These are phyloP conservation scores for Syrista parreyssii DNA, from an alignment of 2,888 invertebrate species.

Conservation along the genomic window DNA sequence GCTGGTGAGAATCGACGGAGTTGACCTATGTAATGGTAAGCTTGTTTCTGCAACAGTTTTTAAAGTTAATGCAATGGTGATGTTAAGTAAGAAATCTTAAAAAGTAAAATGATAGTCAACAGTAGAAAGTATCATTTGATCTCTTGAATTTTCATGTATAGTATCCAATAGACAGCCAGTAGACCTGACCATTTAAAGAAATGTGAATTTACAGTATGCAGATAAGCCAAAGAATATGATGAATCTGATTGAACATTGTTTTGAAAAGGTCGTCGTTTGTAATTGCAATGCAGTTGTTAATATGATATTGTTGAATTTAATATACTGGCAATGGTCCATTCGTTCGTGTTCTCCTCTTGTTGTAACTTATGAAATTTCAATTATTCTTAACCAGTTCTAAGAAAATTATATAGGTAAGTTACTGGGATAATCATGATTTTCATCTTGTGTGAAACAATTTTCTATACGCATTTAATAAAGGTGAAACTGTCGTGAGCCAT, in stretches of 20 bases:
- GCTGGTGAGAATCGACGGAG: neutral
- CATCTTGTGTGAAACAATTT: neutral
- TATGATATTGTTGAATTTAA: neutral
- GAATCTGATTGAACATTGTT: neutral
- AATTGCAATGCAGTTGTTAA: slow-evolving; percentile 2
- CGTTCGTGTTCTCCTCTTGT: neutral
- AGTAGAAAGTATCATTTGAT: neutral
- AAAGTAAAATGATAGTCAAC: neutral
- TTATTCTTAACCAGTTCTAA: neutral
- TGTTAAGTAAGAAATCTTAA: neutral
- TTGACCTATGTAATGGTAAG: neutral
- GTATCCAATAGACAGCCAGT: neutral
- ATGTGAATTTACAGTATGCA: neutral
- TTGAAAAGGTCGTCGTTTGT: neutral
- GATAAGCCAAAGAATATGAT: neutral
- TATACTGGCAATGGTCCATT: neutral
- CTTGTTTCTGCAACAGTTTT: neutral
- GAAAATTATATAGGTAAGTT: neutral
- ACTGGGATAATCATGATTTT: neutral
- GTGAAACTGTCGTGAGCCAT: too few relatives aligned
- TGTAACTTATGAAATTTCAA: neutral
- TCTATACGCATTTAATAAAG: neutral
- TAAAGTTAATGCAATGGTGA: neutral
- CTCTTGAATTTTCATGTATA: neutral
- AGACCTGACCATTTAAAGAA: neutral